These are phyloP conservation scores for Apamea monoglypha DNA, from an alignment of 2,888 invertebrate species.

Conservation along the genomic window DNA sequence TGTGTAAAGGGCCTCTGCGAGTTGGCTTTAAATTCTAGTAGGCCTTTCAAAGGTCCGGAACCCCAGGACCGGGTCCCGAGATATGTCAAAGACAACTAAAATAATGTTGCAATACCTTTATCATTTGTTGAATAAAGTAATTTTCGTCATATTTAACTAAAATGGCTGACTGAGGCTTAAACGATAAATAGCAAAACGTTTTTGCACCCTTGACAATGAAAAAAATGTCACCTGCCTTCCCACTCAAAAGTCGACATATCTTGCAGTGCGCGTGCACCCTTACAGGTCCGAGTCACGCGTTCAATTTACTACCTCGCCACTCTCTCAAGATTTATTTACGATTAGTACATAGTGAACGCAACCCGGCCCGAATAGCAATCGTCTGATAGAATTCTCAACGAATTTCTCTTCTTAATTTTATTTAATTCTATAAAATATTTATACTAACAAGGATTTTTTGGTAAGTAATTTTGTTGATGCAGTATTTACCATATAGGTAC, in stretches of 20 bases:
- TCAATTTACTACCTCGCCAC: constrained; percentile 76
- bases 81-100: too few species aligned
- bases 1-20: too few species aligned
- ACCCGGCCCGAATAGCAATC: constrained; percentile 75
- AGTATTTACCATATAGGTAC: neutral
- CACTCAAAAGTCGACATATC: constrained; percentile 27
- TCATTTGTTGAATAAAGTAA: constrained; percentile 91
- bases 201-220: neutral
- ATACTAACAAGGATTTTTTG: constrained; percentile 42
- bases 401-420: constrained; percentile 62
- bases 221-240: too few species aligned
- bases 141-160: constrained; percentile 78
- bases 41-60: too few species aligned
- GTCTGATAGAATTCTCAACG: constrained; percentile 66
- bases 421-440: constrained; percentile 63
- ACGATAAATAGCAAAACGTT: constrained; percentile 84
- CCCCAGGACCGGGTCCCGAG: too few species aligned
- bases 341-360: constrained; percentile 76
- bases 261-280: constrained; percentile 47
- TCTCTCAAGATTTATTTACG: constrained; percentile 79
- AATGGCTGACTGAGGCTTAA: constrained; percentile 91
- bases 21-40: too few species aligned
- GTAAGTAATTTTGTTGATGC: constrained; percentile 13
- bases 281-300: constrained; percentile 72
- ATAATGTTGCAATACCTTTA: constrained; percentile 93